Percentiles rank a stretch among this genome's conserved stretches.
These are phyloP conservation scores for Prunella fulvescens DNA, from an alignment of 2,113 vertebrate genomes.

Conservation along the genomic window DNA sequence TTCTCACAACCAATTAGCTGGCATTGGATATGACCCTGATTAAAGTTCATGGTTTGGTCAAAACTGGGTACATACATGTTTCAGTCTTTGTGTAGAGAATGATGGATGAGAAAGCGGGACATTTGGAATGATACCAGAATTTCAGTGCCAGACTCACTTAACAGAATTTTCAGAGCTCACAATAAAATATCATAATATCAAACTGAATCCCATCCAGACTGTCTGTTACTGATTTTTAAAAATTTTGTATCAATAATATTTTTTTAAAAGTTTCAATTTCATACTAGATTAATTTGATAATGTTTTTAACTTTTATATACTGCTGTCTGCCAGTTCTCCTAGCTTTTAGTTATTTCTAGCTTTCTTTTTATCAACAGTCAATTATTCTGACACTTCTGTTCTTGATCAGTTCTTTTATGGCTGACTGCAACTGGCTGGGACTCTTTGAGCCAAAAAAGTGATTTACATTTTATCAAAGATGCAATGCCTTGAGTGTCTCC, in stretches of 20 bases:
- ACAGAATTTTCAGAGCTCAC: not conserved
- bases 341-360: not conserved
- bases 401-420: not conserved
- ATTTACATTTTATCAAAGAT: not conserved
- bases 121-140: not conserved
- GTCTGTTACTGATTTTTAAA: not conserved
- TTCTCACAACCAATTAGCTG: not conserved
- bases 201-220: not conserved
- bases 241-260: not conserved
- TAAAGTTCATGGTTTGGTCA: not conserved
- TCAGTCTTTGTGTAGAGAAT: not conserved
- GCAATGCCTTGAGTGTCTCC: not conserved
- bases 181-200: not conserved
- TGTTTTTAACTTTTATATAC: not conserved
- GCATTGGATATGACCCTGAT: not conserved
- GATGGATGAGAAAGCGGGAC: not conserved
- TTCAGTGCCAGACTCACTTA: not conserved
- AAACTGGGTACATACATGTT: not conserved
- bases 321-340: not conserved
- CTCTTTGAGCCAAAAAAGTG: not conserved
- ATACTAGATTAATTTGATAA: not conserved
- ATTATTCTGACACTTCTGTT: not conserved
- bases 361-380: not conserved
- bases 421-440: not conserved
- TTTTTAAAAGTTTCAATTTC: not conserved